Evolutionary conservation across 2,113 vertebrate species (phyloP).

Genomic region (Embiotoca jacksoni): DNA sequence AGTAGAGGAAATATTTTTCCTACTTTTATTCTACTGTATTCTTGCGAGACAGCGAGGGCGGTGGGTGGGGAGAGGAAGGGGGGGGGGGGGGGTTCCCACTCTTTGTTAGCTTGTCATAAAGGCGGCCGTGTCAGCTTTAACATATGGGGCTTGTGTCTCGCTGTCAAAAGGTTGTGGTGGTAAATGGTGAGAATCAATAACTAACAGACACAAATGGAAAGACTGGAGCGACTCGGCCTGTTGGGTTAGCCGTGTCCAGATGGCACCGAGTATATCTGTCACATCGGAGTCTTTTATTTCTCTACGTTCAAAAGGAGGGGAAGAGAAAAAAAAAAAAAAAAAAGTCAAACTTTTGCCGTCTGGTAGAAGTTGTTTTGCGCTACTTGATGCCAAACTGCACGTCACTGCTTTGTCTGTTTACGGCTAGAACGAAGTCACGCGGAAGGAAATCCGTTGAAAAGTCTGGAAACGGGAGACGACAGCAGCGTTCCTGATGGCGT

Average conservation of each 20-base stretch:
- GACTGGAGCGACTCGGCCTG: constrained; percentile 37
- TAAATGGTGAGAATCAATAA: constrained; percentile 69
- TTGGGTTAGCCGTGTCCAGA: constrained; percentile 35
- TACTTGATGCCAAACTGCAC: constrained; percentile 24
- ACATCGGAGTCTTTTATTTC: constrained; percentile 39
- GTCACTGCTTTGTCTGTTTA: constrained; percentile 48
- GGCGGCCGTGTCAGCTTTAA: constrained; percentile 63
- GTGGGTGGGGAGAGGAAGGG: constrained; percentile 1
- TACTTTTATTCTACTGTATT: constrained; percentile 16
- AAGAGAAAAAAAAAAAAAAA: constrained; percentile 52
- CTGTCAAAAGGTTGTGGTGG: constrained; percentile 55
- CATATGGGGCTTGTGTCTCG: constrained; percentile 50
- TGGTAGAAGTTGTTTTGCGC: constrained; percentile 39
- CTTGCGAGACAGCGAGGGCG: constrained; percentile 32
- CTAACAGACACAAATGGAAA: constrained; percentile 47
- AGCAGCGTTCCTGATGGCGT: neutral
- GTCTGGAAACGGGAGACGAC: neutral
- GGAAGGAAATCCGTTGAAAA: neutral
- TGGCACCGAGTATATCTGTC: constrained; percentile 45
- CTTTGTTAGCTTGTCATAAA: constrained; percentile 62
- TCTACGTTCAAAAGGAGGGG: too few species aligned
- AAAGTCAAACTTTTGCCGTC: constrained; percentile 55
- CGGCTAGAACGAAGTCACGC: constrained; percentile 43
- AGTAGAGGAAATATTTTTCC: constrained; percentile 5
- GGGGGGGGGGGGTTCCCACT: constrained; percentile 34